Evolutionary conservation across 2,797 vertebrate genomes (phyloP), one percentile per base, ranked within the genome.

Genomic region (Oreochromis grahami): DNA sequence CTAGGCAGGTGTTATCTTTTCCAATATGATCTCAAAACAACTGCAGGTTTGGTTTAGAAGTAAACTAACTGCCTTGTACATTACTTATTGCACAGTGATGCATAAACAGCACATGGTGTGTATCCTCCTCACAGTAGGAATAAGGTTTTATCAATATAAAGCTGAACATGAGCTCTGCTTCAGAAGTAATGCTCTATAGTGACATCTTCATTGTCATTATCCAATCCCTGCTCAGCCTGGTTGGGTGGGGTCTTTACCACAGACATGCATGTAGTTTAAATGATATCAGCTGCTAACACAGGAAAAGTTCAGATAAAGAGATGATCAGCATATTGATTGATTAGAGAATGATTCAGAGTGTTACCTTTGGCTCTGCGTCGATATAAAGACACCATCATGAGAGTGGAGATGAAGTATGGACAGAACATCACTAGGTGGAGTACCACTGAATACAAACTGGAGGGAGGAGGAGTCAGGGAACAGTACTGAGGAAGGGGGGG

Each of bases 71-170:
- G 52, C 52, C 21, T 24, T 24, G 21, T 3, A 0, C 0, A 53
- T 53, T 24, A 24, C 11, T 0, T 53, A 14, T 55, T 55, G 2
- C 0, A 55, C 12, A 55, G 52, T 55, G 21, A 55, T 55, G 0
- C 21, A 0, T 26, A 14, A 0, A 1, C 21, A 55, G 12, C 52
- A 26, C 6, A 26, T 55, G 52, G 0, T 55, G 1, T 14, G 13
- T 1, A 14, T 14, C 52, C 0, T 55, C 21, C 21, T 24, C 21
- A 24, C 6, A 55, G 52, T 21, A 55, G 21, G 21, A 55, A 3
- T 26, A 58, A 1, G 8, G 0, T 58, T 58, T 9, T 1, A 32
- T 17, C 8, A 32, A 32, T 17, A 58, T 29, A 0, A 0, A 15
- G 14, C 55, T 32, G 26, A 51, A 51, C 2, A 56, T 58, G 26